Conservation (phyloP, 2,113 vertebrate genomes). For the Paracanthobrama guichenoti region DNA sequence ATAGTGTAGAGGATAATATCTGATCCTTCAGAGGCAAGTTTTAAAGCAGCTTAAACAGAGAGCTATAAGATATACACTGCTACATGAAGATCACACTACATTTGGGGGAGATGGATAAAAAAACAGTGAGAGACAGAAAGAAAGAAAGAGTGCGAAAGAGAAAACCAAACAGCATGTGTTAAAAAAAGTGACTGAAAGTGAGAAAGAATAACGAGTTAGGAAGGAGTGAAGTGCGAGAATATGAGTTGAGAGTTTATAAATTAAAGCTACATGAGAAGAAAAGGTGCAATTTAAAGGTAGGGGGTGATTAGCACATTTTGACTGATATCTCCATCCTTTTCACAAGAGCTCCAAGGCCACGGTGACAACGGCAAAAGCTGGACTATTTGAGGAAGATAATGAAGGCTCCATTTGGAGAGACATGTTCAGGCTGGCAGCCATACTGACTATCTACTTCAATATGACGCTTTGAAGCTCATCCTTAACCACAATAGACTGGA, state of each 20-base stretch:
- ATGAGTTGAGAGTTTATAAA: neutral
- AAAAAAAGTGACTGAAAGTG: conserved; percentile 14
- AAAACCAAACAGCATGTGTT: neutral
- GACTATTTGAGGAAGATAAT: conserved; percentile 30
- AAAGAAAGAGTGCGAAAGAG: conserved; percentile 7
- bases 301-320: conserved; percentile 42
- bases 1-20: neutral
- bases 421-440: conserved; percentile 16
- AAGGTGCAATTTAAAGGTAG: conserved; percentile 20
- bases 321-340: conserved; percentile 31
- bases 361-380: conserved; percentile 4
- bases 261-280: conserved; percentile 1
- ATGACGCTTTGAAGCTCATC: conserved; percentile 24
- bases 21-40: neutral
- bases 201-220: neutral
- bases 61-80: neutral
- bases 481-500: neutral
- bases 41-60: neutral
- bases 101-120: conserved; percentile 20
- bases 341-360: neutral
- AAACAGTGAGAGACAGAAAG: neutral
- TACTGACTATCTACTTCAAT: conserved; percentile 13
- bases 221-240: neutral
- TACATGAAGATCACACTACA: conserved; percentile 23
- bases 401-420: neutral